Base-by-base conservation (phyloP, 2,888 invertebrate species). In the Hoplodrina blanda region DNA sequence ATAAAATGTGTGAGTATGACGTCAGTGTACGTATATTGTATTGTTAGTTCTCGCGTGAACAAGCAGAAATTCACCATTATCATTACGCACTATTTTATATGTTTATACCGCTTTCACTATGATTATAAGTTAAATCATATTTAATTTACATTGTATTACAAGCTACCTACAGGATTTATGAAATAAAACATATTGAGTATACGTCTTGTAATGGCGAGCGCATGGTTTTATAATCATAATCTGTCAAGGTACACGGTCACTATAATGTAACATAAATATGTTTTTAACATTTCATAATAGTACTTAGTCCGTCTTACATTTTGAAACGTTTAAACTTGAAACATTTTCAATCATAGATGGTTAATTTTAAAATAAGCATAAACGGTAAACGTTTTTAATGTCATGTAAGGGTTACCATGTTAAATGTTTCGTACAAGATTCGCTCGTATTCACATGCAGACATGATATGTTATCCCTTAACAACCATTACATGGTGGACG, bases 51-150 rank as follows among this genome's bases (percentile, higher is more conserved):
- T 83, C 83, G 85, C 78, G 83, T 78, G 64, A 82, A 78, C 61
- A 83, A 82, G 67, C 72, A 69, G n/a, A 19, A 44, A 55, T 37
- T 63, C 62, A 78, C 72, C 69, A 71, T 66, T 74, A 69, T 76
- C 85, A 80, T 83, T 69, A 72, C 59, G 73, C 85, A 82, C 85
- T 83, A 80, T 83, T 83, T 85, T 83, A 83, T 83, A 85, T 83
- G 80, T 85, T 85, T 85, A 85, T 83, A 83, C 83, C 56, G 85
- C 85, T 83, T 78, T 83, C 80, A 80, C 76, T 78, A 73, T 83
- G 55, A 68, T 69, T 78, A 74, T 55, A 13, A 78, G 52, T 73
- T 67, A 46, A 68, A 76, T 60, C 52, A 49, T 82, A 61, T 80
- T 73, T 64, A 53, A n/a, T 56, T 76, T 76, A 80, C 73, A 74